These are phyloP conservation scores for Perithous albicinctus DNA, from an alignment of 2,888 invertebrate species.

Conservation along the genomic window DNA sequence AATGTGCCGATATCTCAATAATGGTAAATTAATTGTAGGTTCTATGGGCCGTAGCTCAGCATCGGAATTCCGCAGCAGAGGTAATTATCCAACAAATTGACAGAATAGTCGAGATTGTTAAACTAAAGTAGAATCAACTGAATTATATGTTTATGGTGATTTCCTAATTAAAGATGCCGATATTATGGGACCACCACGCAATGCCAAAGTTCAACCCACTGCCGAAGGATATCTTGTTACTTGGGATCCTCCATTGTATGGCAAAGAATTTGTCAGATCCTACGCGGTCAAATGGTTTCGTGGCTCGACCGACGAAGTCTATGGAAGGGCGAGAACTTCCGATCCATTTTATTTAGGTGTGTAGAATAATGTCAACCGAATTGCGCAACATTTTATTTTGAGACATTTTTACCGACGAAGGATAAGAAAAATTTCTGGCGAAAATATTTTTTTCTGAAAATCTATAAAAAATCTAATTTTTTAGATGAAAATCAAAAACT, in stretches of 20 bases:
- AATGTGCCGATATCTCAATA: not conserved
- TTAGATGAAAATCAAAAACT: too few species aligned
- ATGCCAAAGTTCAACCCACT: constrained; percentile 90
- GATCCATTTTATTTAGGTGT: constrained; percentile 89
- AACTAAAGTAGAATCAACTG: not conserved
- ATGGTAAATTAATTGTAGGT: constrained; percentile 64
- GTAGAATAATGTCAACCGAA: constrained; percentile 18
- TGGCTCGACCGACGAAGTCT: constrained; percentile 87
- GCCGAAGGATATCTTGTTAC: constrained; percentile 91
- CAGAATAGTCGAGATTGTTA: not conserved
- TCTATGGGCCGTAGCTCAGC: constrained; percentile 76
- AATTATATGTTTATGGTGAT: constrained; percentile 2
- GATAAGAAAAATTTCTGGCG: too few species aligned
- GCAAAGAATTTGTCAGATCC: constrained; percentile 86
- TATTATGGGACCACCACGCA: constrained; percentile 88
- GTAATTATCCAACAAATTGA: constrained; percentile 66
- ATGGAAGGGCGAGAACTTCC: constrained; percentile 89
- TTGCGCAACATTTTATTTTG: not conserved
- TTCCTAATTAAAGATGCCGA: constrained; percentile 77
- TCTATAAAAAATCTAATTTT: too few species aligned
- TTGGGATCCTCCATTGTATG: constrained; percentile 89
- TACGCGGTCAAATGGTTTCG: constrained; percentile 91
- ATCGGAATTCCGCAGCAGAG: constrained; percentile 79
- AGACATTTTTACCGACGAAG: not conserved
- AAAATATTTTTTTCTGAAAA: too few species aligned